Percentiles rank a stretch among this genome's conserved stretches.
Evolutionary conservation across 2,888 invertebrate species (phyloP).

Genomic region (Hedychridium roseum): DNA sequence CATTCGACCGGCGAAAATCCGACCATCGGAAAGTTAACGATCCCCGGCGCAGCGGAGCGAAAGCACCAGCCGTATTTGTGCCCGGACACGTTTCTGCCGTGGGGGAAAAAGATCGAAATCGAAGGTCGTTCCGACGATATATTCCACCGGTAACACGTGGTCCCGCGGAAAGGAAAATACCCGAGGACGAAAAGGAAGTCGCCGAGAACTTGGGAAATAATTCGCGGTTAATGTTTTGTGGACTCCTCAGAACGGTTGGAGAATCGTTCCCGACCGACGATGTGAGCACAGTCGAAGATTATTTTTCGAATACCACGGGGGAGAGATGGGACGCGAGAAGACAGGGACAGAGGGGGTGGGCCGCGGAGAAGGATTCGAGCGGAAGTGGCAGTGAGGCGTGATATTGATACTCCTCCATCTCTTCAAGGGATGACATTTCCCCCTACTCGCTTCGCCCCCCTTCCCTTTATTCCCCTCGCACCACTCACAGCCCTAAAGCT

Average conservation of each 20-base stretch:
- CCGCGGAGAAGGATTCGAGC: slow-evolving; percentile 34
- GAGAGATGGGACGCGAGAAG: slow-evolving; percentile 12
- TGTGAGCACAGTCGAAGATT: slow-evolving; percentile 46
- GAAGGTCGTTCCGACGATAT: background rate
- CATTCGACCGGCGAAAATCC: too few species aligned
- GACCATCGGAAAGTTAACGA: too few species aligned
- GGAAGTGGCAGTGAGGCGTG: slow-evolving; percentile 54
- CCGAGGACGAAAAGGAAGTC: background rate
- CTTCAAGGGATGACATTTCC: slow-evolving; percentile 44
- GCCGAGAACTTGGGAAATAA: too few species aligned
- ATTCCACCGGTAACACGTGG: background rate
- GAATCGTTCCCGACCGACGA: slow-evolving; percentile 2
- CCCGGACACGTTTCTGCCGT: too few species aligned
- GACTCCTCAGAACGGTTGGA: too few species aligned
- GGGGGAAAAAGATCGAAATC: too few species aligned
- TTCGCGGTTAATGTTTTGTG: too few species aligned
- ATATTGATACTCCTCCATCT: slow-evolving; percentile 58
- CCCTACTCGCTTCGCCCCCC: slow-evolving; percentile 8
- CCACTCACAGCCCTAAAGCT: slow-evolving; percentile 35
- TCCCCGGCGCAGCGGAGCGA: too few species aligned
- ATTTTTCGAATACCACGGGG: slow-evolving; percentile 39
- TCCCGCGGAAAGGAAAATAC: background rate
- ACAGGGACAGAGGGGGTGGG: slow-evolving; percentile 19
- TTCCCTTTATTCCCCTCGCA: slow-evolving; percentile 17
- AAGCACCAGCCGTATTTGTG: too few species aligned